These are phyloP conservation scores for Xiphophorus maculatus DNA, from an alignment of 2,113 vertebrate genomes.

Conservation along the genomic window DNA sequence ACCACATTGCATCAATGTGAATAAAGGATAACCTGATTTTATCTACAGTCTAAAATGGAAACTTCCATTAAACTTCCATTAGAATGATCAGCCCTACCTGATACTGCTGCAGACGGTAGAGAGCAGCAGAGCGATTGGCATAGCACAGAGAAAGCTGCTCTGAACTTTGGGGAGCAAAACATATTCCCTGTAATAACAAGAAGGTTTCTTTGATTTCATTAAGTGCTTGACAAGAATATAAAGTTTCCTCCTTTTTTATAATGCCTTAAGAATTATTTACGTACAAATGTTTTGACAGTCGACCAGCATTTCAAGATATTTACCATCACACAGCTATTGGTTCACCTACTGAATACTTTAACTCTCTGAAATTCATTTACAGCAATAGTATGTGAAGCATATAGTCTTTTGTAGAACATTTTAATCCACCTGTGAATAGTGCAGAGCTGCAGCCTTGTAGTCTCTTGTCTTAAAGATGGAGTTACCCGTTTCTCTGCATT, in stretches of 20 bases:
- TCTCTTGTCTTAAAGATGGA: slow-evolving; percentile 79
- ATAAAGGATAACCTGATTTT: neutral
- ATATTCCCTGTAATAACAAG: slow-evolving; percentile 81
- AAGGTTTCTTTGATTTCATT: neutral
- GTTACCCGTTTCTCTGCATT: slow-evolving; percentile 87
- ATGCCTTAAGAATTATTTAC: too few species aligned
- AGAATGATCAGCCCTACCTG: slow-evolving; percentile 47
- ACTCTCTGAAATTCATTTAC: neutral
- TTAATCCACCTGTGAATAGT: slow-evolving; percentile 85
- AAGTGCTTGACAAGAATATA: too few species aligned
- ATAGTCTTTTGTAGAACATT: neutral
- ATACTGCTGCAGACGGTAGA: slow-evolving; percentile 83
- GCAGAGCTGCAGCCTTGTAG: slow-evolving; percentile 79
- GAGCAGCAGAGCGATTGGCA: slow-evolving; percentile 92
- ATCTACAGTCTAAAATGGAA: neutral
- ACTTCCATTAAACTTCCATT: neutral
- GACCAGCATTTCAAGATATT: too few species aligned
- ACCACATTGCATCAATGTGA: neutral
- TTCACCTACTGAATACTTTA: neutral
- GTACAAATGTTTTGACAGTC: too few species aligned
- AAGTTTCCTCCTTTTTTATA: too few species aligned
- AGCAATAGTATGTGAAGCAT: neutral
- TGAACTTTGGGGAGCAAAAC: slow-evolving; percentile 76
- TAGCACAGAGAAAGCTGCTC: slow-evolving; percentile 87
- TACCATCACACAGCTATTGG: neutral